These are phyloP conservation scores for Pipa parva DNA, from an alignment of 2,113 vertebrate species.

Conservation along the genomic window DNA sequence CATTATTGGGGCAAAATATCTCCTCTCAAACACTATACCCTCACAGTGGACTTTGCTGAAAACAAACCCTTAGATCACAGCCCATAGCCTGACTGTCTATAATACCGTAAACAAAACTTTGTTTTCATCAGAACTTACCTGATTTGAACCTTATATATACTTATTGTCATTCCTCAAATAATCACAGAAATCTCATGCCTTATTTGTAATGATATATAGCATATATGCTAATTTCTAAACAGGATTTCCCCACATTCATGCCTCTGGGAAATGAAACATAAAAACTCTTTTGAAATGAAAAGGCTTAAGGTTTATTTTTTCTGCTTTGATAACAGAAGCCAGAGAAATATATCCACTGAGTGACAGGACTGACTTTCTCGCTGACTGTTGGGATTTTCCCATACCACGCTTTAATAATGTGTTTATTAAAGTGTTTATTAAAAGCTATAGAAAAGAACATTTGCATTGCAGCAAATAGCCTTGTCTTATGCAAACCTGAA, in stretches of 20 bases:
- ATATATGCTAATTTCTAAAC: constrained; percentile 30
- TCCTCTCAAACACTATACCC: too few species aligned
- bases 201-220: constrained; percentile 7
- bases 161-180: background rate
- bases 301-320: constrained; percentile 10
- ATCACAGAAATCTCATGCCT: background rate
- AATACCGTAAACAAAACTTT: too few species aligned
- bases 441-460: constrained; percentile 6
- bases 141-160: constrained; percentile 2
- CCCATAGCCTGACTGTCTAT: too few species aligned
- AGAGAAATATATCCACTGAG: constrained; percentile 26
- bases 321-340: constrained; percentile 32
- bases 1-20: too few species aligned
- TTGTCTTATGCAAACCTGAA: constrained; percentile 4
- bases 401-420: constrained; percentile 14
- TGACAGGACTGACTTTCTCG: constrained; percentile 19
- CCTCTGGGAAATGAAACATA: constrained; percentile 20
- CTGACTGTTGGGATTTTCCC: constrained; percentile 41
- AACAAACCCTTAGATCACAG: too few species aligned
- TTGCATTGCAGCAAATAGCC: constrained; percentile 21
- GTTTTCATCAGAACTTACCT: constrained; percentile 10
- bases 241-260: constrained; percentile 37
- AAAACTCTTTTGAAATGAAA: constrained; percentile 26
- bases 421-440: too few species aligned
- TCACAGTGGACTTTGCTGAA: too few species aligned